Percentiles rank a stretch among this genome's conserved stretches.
phyloP scores from a whole-genome alignment of 2,797 vertebrate genomes.

The Gallinago nigripennis region DNA sequence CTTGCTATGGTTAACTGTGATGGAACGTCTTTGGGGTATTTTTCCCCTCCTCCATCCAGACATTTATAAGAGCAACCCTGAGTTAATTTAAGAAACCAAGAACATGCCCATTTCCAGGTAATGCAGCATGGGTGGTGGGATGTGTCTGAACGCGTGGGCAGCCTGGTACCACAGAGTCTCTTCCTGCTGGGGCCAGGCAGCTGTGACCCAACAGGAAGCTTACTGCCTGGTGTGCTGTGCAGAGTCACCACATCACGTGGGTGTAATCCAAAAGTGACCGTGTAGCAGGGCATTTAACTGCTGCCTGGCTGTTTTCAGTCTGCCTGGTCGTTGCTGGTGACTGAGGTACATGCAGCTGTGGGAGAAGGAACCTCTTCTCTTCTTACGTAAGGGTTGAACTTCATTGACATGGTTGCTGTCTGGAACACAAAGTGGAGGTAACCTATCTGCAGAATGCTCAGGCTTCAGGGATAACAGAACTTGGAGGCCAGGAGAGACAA shows the following conservation, averaged over 20 bases:
- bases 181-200: neutral
- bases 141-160: neutral
- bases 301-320: neutral
- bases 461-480: neutral
- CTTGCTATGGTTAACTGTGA: fast-evolving
- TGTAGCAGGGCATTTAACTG: neutral
- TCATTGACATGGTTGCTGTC: neutral
- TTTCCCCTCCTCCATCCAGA: neutral
- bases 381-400: neutral
- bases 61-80: neutral
- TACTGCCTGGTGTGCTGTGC: neutral
- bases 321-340: neutral
- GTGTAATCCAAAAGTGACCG: neutral
- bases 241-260: neutral
- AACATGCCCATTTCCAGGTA: fast-evolving
- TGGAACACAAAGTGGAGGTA: neutral
- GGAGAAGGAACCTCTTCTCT: neutral
- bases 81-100: neutral
- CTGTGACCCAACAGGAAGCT: neutral
- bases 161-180: neutral
- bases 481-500: neutral
- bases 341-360: neutral
- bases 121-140: neutral
- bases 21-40: neutral
- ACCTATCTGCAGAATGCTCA: neutral